These are phyloP conservation scores for Thryonomys swinderianus DNA, from an alignment of 2,113 vertebrate species.

Conservation along the genomic window DNA sequence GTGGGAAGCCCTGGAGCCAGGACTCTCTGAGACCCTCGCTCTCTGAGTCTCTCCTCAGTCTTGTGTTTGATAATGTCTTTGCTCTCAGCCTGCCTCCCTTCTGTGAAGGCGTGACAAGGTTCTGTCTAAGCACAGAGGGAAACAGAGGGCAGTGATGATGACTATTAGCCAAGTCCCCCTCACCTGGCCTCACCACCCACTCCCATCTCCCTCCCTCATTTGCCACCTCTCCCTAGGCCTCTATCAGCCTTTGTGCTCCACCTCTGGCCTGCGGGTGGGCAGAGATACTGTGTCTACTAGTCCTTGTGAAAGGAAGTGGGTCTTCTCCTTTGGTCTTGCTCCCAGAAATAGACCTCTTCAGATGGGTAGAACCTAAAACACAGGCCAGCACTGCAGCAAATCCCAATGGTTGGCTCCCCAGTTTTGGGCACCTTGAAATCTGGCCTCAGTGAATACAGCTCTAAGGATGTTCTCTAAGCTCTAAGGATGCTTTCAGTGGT, in stretches of 20 bases:
- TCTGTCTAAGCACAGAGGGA: neutral
- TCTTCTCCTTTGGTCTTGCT: neutral
- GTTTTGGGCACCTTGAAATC: slow-evolving; percentile 20
- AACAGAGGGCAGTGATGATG: neutral
- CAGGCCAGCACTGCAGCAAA: neutral
- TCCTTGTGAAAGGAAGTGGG: neutral
- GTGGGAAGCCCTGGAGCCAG: neutral
- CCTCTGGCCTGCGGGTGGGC: neutral
- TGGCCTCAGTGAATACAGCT: neutral
- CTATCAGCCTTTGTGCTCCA: neutral
- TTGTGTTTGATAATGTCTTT: neutral
- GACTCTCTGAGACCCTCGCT: neutral
- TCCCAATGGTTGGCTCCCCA: neutral
- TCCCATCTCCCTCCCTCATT: neutral
- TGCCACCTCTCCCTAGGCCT: neutral
- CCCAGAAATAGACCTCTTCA: neutral
- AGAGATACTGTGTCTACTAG: neutral
- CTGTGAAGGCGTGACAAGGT: neutral
- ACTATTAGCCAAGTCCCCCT: neutral
- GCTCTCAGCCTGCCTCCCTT: neutral
- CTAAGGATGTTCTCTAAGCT: neutral
- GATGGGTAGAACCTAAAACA: neutral
- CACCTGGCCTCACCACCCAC: neutral
- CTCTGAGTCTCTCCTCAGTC: neutral
- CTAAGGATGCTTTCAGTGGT: neutral